These are phyloP conservation scores for Halictus quadricinctus DNA, from an alignment of 2,888 invertebrate species.

Conservation along the genomic window DNA sequence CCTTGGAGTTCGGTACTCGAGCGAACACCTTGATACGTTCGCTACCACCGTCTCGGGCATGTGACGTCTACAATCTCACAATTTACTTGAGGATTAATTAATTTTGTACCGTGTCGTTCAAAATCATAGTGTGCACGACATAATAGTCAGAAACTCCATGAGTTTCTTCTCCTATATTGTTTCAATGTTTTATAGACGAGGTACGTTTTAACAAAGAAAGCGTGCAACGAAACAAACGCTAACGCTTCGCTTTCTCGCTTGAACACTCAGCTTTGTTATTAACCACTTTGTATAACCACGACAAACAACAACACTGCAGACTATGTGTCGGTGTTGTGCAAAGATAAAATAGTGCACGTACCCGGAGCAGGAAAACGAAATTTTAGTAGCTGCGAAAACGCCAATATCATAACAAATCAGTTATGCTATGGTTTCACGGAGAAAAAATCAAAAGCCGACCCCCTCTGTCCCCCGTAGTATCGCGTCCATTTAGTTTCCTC, in stretches of 20 bases:
- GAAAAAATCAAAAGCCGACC: not conserved
- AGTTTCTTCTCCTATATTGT: too few species aligned
- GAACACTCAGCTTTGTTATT: too few species aligned
- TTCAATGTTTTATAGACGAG: not conserved
- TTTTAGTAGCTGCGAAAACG: not conserved
- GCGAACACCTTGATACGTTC: too few species aligned
- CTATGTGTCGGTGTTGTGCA: not conserved
- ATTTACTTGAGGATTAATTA: not conserved
- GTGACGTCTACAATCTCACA: too few species aligned
- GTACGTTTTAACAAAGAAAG: not conserved
- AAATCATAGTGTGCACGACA: not conserved
- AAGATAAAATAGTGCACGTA: too few species aligned
- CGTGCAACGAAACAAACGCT: too few species aligned
- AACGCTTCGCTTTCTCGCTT: too few species aligned
- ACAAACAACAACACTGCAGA: too few species aligned
- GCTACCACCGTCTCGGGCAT: not conserved
- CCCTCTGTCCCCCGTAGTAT: not conserved
- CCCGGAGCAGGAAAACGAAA: not conserved
- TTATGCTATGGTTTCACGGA: not conserved
- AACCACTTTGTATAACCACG: too few species aligned
- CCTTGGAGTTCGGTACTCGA: too few species aligned
- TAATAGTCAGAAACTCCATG: not conserved
- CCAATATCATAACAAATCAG: not conserved
- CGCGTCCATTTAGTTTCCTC: not conserved
- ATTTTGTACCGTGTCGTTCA: not conserved